A percentile compares a stretch with the other conserved stretches of the same genome.
These are phyloP conservation scores for Nomada goodeniana DNA, from an alignment of 2,888 invertebrate species.

Conservation along the genomic window DNA sequence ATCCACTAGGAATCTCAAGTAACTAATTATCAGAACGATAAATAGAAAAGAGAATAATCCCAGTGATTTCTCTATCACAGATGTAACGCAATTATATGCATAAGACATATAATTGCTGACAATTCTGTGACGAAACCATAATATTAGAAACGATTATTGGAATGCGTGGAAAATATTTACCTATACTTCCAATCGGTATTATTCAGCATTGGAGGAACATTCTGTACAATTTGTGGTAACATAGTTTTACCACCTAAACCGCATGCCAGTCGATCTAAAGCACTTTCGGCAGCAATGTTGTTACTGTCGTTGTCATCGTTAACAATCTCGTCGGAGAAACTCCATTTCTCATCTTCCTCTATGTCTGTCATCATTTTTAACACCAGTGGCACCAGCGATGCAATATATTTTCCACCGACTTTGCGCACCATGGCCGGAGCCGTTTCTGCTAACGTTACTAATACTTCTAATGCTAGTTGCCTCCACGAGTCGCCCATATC, in stretches of 20 bases:
- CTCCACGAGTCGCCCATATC: constrained; percentile 92
- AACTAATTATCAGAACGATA: constrained; percentile 72
- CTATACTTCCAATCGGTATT: constrained; percentile 94
- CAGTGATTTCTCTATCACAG: constrained; percentile 76
- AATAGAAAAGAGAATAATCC: constrained; percentile 58
- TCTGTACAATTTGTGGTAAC: constrained; percentile 93
- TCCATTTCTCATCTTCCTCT: constrained; percentile 96
- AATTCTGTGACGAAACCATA: constrained; percentile 68
- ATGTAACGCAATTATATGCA: constrained; percentile 77
- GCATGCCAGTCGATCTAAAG: constrained; percentile 98
- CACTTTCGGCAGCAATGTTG: constrained; percentile 97
- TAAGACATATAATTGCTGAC: constrained; percentile 76
- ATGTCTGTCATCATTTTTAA: constrained; percentile 98
- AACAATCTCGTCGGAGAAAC: constrained; percentile 92
- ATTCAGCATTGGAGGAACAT: constrained; percentile 94
- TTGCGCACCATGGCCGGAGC: constrained; percentile 99
- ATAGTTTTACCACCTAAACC: constrained; percentile 97
- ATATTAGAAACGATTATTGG: neutral
- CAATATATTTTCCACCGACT: constrained; percentile 93
- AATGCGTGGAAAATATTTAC: constrained; percentile 68
- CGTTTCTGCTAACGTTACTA: constrained; percentile 95
- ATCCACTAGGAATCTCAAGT: constrained; percentile 50
- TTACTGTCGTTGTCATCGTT: constrained; percentile 98
- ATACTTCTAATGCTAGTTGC: constrained; percentile 95
- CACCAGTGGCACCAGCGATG: constrained; percentile 92